Conservation (phyloP, 2,797 vertebrate genomes). For the Catamblyrhynchus diadema region DNA sequence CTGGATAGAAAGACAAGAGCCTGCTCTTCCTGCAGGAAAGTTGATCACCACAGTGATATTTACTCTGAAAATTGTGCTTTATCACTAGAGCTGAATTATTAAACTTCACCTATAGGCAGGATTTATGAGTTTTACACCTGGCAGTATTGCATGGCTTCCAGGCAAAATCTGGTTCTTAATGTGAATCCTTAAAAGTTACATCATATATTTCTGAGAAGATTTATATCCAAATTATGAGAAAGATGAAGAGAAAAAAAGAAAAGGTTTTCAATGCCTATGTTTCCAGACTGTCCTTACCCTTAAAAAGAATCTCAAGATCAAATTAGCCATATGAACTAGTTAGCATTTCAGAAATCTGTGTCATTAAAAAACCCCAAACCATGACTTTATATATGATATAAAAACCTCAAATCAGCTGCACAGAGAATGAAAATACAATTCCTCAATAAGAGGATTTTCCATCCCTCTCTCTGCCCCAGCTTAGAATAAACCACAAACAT, state of each 20-base stretch:
- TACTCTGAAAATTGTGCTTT: background rate
- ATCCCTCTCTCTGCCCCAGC: accelerated
- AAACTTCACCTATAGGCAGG: background rate
- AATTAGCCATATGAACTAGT: background rate
- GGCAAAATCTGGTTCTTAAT: background rate
- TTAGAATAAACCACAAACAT: background rate
- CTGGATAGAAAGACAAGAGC: background rate
- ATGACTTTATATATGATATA: background rate
- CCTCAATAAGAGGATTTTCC: background rate
- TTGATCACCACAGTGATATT: background rate
- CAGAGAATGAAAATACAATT: background rate
- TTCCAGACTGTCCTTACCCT: background rate
- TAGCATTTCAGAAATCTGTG: background rate
- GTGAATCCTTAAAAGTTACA: background rate
- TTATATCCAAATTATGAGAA: background rate
- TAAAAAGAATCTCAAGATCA: background rate
- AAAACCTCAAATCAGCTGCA: background rate
- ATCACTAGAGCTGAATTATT: background rate
- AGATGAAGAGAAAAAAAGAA: background rate
- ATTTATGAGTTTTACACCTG: background rate
- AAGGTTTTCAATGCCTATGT: background rate
- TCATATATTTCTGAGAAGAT: background rate
- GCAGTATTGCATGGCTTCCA: background rate
- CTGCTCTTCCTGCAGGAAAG: background rate
- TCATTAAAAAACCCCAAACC: background rate